phyloP scores from a whole-genome alignment of 2,888 invertebrate species.

The Drosophila histrio region DNA sequence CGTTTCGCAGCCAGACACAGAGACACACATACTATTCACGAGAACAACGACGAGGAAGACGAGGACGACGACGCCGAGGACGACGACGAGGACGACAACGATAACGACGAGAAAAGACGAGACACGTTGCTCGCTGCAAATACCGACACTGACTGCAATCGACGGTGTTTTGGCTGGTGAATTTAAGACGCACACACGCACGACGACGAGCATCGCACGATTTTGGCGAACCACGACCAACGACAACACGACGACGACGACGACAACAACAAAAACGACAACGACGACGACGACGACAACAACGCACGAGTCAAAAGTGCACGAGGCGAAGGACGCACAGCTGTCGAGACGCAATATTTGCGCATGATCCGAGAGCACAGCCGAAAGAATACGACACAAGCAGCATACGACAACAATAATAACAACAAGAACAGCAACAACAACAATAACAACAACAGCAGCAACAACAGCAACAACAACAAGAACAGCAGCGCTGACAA shows the following conservation, averaged over 20 bases:
- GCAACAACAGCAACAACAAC: conserved; percentile 2
- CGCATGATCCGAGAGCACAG: conserved; percentile 54
- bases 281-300: conserved; percentile 17
- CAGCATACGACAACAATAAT: neutral
- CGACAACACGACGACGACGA: conserved; percentile 32
- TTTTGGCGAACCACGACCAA: conserved; percentile 14
- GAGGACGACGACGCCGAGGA: neutral
- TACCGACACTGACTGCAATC: conserved; percentile 75
- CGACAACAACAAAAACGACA: conserved; percentile 10
- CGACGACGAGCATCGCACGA: neutral
- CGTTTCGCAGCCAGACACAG: conserved; percentile 23
- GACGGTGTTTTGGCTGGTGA: conserved; percentile 59
- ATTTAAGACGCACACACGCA: conserved; percentile 56
- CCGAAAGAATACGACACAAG: neutral
- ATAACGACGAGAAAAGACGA: neutral
- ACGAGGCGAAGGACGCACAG: conserved; percentile 16
- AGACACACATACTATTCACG: conserved; percentile 4
- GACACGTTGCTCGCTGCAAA: conserved; percentile 72
- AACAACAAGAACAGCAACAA: neutral
- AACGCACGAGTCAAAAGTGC: conserved; percentile 3
- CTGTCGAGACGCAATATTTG: conserved; percentile 34
- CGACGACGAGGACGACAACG: neutral
- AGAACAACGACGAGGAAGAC: neutral
- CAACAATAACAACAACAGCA: conserved; percentile 1
- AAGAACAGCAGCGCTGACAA: conserved; percentile 26